These are phyloP conservation scores for Isaurus tuberculatus DNA, from an alignment of 92 coral and sea anemone species.

Conservation along the genomic window DNA sequence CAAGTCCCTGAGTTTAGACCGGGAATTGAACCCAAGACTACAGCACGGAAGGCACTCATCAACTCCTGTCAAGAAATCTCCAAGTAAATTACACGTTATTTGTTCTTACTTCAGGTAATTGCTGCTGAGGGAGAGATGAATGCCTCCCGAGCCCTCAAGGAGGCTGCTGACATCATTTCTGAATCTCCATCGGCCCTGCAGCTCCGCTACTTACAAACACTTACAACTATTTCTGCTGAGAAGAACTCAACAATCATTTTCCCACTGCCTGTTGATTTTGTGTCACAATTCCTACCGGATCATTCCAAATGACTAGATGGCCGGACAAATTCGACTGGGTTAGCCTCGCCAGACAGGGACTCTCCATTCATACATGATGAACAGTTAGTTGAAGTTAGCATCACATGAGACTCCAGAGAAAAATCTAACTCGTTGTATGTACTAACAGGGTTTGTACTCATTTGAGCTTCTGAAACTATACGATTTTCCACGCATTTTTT, in stretches of 20 bases:
- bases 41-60: too few relatives aligned
- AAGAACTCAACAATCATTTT: constrained; percentile 51
- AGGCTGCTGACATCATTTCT: constrained; percentile 44
- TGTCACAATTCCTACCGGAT: constrained; percentile 65
- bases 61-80: too few relatives aligned
- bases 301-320: constrained; percentile 11
- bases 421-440: too few relatives aligned
- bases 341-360: not conserved
- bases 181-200: constrained; percentile 76
- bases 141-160: constrained; percentile 78
- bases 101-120: constrained; percentile 63
- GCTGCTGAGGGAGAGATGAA: constrained; percentile 52
- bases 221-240: constrained; percentile 71
- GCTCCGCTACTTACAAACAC: constrained; percentile 89
- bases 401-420: not conserved
- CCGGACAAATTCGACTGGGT: not conserved
- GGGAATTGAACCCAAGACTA: too few relatives aligned
- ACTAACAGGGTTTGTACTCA: too few relatives aligned
- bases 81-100: not conserved
- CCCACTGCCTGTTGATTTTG: constrained; percentile 72
- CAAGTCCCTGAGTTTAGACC: too few relatives aligned
- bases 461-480: too few relatives aligned
- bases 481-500: too few relatives aligned
- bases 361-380: not conserved
- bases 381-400: not conserved